These are phyloP conservation scores for Malurus leucopterus DNA, from an alignment of 2,797 vertebrate genomes.

Conservation along the genomic window DNA sequence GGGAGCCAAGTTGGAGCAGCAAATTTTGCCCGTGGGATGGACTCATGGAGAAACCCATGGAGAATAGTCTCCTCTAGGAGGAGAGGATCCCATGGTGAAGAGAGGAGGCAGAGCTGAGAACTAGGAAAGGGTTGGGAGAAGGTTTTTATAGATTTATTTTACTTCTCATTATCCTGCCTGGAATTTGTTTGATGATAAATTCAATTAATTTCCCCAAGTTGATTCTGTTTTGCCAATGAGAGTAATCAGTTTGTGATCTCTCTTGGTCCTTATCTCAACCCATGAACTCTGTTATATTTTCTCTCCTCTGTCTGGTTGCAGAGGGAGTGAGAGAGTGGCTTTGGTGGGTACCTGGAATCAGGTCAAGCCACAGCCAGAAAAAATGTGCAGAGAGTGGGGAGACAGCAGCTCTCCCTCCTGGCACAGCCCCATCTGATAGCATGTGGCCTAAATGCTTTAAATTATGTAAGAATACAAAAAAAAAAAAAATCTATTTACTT, in stretches of 20 bases:
- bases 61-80: neutral
- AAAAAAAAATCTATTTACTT: neutral
- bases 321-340: neutral
- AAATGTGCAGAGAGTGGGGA: neutral
- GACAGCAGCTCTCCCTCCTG: neutral
- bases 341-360: neutral
- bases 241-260: neutral
- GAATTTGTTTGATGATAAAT: neutral
- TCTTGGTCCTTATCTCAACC: neutral
- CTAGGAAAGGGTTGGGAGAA: too few relatives aligned
- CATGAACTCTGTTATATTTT: neutral
- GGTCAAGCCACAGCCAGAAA: neutral
- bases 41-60: neutral
- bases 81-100: too few relatives aligned
- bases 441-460: neutral
- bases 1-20: neutral
- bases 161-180: neutral
- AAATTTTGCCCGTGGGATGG: neutral
- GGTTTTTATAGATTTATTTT: neutral
- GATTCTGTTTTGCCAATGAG: neutral
- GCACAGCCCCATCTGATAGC: rapidly evolving
- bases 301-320: neutral
- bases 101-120: neutral
- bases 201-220: neutral
- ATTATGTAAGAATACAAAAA: neutral